phyloP scores from a whole-genome alignment of 2,113 vertebrate species.

The Sorex fumeus region DNA sequence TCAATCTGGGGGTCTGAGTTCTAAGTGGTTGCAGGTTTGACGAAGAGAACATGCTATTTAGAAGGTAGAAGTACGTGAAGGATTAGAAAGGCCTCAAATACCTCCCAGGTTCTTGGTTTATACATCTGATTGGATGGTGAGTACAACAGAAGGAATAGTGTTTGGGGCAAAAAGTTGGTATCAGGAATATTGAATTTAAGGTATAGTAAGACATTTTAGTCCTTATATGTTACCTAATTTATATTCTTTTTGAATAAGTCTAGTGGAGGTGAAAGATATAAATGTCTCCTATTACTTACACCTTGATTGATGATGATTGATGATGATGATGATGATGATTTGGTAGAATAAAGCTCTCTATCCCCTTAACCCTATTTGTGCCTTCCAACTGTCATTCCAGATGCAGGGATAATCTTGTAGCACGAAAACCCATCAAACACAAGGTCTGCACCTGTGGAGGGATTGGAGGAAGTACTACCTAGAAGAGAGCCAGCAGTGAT shows the following conservation, averaged over 20 bases:
- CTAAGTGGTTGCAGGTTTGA: background rate
- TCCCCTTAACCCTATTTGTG: background rate
- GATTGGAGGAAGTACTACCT: background rate
- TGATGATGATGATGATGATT: background rate
- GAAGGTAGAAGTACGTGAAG: background rate
- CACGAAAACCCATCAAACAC: background rate
- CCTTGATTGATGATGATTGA: background rate
- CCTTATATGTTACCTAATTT: background rate
- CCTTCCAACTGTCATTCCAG: background rate
- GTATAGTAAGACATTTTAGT: background rate
- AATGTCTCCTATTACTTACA: background rate
- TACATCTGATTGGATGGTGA: background rate
- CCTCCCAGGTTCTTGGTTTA: background rate
- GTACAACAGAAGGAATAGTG: constrained; percentile 21
- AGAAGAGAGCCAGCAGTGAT: background rate
- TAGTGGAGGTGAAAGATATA: background rate
- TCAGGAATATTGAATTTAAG: background rate
- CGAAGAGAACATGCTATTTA: background rate
- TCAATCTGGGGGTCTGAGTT: background rate
- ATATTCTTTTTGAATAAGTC: constrained; percentile 31
- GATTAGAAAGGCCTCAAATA: background rate
- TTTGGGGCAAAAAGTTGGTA: constrained; percentile 2
- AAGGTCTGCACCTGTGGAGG: constrained; percentile 2
- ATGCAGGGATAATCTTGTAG: background rate
- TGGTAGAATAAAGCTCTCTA: constrained; percentile 21